Evolutionary conservation across 2,888 invertebrate species (phyloP).

Genomic region (Apamea epomidion): DNA sequence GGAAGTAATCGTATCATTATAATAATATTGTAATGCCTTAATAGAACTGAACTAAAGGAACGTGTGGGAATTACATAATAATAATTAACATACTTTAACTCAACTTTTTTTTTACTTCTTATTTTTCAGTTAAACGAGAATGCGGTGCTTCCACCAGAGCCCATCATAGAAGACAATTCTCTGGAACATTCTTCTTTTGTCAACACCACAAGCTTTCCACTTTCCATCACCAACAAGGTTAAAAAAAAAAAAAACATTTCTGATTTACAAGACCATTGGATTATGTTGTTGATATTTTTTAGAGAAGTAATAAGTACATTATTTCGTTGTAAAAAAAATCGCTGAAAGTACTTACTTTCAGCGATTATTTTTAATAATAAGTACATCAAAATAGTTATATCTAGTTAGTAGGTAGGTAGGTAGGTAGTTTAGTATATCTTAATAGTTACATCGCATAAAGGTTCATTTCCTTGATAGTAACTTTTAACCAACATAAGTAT

Average conservation of each 20-base stretch:
- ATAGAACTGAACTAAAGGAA: not conserved
- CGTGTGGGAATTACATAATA: not conserved
- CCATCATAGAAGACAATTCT: slow-evolving; percentile 77
- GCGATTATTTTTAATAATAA: too few species aligned
- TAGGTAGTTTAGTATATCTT: too few species aligned
- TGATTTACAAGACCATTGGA: not conserved
- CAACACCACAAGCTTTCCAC: slow-evolving; percentile 80
- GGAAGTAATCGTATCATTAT: not conserved
- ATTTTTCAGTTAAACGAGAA: slow-evolving; percentile 82
- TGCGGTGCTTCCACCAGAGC: slow-evolving; percentile 75
- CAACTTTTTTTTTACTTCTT: not conserved
- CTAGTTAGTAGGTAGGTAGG: too few species aligned
- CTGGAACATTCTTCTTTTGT: slow-evolving; percentile 83
- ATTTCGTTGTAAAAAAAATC: too few species aligned
- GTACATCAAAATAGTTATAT: too few species aligned
- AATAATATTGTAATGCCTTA: not conserved
- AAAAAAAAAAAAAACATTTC: not conserved
- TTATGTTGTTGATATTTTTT: not conserved
- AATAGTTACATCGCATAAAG: not conserved
- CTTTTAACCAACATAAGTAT: not conserved
- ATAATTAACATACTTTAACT: not conserved
- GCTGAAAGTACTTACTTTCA: too few species aligned
- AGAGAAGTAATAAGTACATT: not conserved
- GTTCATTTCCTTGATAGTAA: not conserved
- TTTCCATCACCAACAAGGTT: slow-evolving; percentile 82